Percentiles rank a stretch among this genome's conserved stretches.
These are phyloP conservation scores for Choristoneura fumiferana DNA, from an alignment of 1,140 invertebrate genomes.

Conservation along the genomic window DNA sequence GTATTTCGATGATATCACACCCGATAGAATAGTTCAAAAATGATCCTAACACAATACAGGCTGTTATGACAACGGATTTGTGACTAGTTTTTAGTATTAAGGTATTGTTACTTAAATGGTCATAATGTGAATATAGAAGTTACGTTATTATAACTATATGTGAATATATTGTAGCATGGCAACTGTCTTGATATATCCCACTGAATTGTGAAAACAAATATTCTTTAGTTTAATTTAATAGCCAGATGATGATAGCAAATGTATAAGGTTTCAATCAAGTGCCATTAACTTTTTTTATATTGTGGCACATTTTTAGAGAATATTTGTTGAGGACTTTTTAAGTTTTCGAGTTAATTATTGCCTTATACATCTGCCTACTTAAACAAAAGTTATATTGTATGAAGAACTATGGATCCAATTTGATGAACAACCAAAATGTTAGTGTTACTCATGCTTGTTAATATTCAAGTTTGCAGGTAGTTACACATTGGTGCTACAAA, in stretches of 20 bases:
- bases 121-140: slow-evolving; percentile 67
- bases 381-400: too few species aligned
- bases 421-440: too few species aligned
- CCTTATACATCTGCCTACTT: too few species aligned
- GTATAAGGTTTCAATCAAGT: not conserved
- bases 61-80: slow-evolving; percentile 77
- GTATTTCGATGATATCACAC: slow-evolving; percentile 9
- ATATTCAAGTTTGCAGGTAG: too few species aligned
- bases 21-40: slow-evolving; percentile 18
- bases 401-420: too few species aligned
- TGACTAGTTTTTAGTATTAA: slow-evolving; percentile 55
- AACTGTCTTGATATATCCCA: slow-evolving; percentile 48
- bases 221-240: not conserved
- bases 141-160: slow-evolving; percentile 69
- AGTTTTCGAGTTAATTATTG: too few species aligned
- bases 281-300: not conserved
- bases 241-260: too few species aligned
- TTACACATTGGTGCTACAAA: too few species aligned
- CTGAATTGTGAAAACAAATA: slow-evolving; percentile 36
- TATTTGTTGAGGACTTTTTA: too few species aligned
- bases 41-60: slow-evolving; percentile 60
- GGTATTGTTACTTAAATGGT: slow-evolving; percentile 56
- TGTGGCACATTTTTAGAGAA: not conserved
- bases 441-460: too few species aligned
- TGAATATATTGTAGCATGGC: slow-evolving; percentile 62